phyloP scores from a whole-genome alignment of 2,797 vertebrate genomes.

The Danio aesculapii region DNA sequence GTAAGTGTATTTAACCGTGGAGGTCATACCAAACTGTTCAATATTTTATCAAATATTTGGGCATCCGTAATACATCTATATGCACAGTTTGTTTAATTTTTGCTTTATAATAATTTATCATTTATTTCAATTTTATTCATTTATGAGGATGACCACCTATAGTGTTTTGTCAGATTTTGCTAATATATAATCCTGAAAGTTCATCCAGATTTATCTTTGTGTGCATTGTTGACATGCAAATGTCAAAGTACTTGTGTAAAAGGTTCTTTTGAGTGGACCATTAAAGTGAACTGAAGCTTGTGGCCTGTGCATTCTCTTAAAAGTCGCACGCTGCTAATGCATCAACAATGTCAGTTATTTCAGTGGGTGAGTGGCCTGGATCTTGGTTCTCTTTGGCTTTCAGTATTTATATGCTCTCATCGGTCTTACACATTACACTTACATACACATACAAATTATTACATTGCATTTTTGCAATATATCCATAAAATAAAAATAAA shows the following conservation, averaged over 20 bases:
- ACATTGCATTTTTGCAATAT: no score
- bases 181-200: neutral
- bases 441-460: neutral
- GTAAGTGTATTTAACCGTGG: no score
- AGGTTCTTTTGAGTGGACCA: constrained; percentile 32
- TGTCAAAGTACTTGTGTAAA: constrained; percentile 14
- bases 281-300: constrained; percentile 35
- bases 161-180: neutral
- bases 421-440: constrained; percentile 22
- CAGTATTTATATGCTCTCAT: constrained; percentile 41
- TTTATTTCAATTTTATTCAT: neutral
- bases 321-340: constrained; percentile 45
- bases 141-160: neutral
- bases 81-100: no score
- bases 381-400: constrained; percentile 33
- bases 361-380: constrained; percentile 54
- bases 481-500: no score
- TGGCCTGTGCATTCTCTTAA: neutral
- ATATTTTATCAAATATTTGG: no score
- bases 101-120: no score
- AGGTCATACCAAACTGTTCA: no score
- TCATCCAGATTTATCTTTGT: neutral
- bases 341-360: constrained; percentile 63
- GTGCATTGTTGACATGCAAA: neutral
- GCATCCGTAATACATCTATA: no score